Evolutionary conservation across 2,113 vertebrate species (phyloP).

Genomic region (Oreochromis tanganicae): DNA sequence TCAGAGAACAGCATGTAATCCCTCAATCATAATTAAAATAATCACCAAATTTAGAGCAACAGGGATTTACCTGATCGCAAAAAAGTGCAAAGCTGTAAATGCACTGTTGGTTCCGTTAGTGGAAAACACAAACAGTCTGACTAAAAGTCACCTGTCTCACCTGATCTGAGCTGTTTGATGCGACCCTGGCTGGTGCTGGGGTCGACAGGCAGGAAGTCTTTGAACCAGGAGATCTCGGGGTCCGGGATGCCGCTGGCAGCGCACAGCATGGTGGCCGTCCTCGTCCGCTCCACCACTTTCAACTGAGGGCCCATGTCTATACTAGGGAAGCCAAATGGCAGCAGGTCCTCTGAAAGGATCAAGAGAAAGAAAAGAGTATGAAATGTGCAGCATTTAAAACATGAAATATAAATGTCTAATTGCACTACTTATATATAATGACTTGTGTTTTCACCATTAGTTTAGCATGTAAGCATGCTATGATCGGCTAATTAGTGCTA

Average conservation of each 20-base stretch:
- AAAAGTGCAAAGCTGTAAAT: background rate
- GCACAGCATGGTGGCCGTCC: constrained; percentile 95
- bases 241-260: constrained; percentile 94
- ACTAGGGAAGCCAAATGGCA: constrained; percentile 91
- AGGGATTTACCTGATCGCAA: constrained; percentile 30
- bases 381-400: background rate
- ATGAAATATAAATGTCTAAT: background rate
- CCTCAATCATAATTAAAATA: constrained; percentile 57
- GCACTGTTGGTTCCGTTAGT: background rate
- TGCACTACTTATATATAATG: background rate
- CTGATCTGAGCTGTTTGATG: constrained; percentile 95
- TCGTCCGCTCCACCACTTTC: constrained; percentile 94
- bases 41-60: constrained; percentile 46
- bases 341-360: constrained; percentile 84
- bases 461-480: background rate
- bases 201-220: constrained; percentile 94
- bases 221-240: constrained; percentile 98
- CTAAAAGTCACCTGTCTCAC: constrained; percentile 59
- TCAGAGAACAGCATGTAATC: constrained; percentile 52
- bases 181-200: constrained; percentile 85
- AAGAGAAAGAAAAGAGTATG: background rate
- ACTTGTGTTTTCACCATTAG: background rate
- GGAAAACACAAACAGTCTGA: background rate
- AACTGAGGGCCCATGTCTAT: constrained; percentile 99
- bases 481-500: background rate